These are phyloP conservation scores for Luehdorfia chinensis DNA, from an alignment of 1,140 invertebrate species.

Conservation along the genomic window DNA sequence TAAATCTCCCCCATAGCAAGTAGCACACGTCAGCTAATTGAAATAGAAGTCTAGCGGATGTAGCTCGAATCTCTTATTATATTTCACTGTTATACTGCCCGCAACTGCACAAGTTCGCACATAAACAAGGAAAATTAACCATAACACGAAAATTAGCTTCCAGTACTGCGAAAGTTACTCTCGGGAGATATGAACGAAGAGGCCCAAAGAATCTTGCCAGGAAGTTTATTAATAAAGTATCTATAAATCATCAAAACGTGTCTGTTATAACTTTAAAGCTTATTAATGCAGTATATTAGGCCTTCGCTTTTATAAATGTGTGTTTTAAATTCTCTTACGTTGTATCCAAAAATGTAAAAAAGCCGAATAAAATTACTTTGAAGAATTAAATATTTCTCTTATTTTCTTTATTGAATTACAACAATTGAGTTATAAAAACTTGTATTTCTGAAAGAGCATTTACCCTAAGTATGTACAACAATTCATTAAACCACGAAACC, in stretches of 20 bases:
- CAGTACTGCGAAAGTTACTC: slow-evolving; percentile 26
- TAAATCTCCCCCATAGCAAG: too few species aligned
- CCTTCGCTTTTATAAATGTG: too few species aligned
- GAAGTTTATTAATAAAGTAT: slow-evolving; percentile 29
- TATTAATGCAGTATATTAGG: not conserved
- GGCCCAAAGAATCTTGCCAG: slow-evolving; percentile 20
- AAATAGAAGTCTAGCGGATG: not conserved
- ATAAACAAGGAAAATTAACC: slow-evolving; percentile 37
- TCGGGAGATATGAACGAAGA: slow-evolving; percentile 21
- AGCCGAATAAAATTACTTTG: too few species aligned
- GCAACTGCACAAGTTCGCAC: slow-evolving; percentile 25
- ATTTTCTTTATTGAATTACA: too few species aligned
- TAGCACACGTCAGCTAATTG: slow-evolving; percentile 3
- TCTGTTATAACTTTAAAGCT: slow-evolving; percentile 12
- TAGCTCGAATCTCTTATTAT: slow-evolving; percentile 18
- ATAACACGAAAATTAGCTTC: slow-evolving; percentile 39
- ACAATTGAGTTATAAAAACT: too few species aligned
- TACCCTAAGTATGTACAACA: too few species aligned
- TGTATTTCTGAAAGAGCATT: too few species aligned
- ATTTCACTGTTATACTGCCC: slow-evolving; percentile 14
- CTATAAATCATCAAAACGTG: slow-evolving; percentile 21
- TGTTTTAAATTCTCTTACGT: too few species aligned
- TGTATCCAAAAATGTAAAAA: too few species aligned
- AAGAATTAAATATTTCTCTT: too few species aligned
- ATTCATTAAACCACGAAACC: too few species aligned